Evolutionary conservation across 2,888 invertebrate genomes (phyloP), one percentile per base, ranked within the genome.

Genomic region (Lottia scabra): DNA sequence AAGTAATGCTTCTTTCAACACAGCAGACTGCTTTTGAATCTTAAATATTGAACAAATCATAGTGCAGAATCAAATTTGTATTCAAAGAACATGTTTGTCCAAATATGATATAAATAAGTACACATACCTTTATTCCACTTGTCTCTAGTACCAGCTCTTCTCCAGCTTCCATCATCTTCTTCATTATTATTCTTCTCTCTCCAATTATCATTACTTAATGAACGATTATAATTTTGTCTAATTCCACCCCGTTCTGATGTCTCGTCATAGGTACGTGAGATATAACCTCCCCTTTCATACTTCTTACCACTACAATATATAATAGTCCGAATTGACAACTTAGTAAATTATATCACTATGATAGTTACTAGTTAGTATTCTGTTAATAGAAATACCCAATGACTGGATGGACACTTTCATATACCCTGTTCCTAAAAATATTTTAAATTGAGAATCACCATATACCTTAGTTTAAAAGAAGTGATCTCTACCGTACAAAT

Each of bases 151-250:
- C 89, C 89, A 67, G 90, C 88, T 23, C 87, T 86, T 72, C 92
- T 88, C 92, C 92, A 92, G 45, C 91, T 91, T 23, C 92, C 92
- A 23, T 85, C 84, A 13, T 84, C 85, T 63, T 85, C 86, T 63
- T 81, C 79, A n/a, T 81, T 79, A 10, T 71, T 67, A 16, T 72
- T 78, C 26, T 85, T 79, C 30, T 86, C 87, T 26, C 89, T 77
- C 88, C 87, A 88, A 78, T 87, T 89, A 13, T 88, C 87, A 67
- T 83, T 86, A 67, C 85, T 85, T 69, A 87, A 80, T 12, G 88
- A 86, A 16, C 88, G 78, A 71, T 84, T 81, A 78, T 81, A 85
- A 56, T 84, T 82, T 76, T 85, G 81, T 65, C 83, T 78, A 67
- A 84, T 83, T 2, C 75, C 74, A 38, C 38, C 38, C 5, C 38